These are phyloP conservation scores for Suillia variegata DNA, from an alignment of 2,888 invertebrate species.

Conservation along the genomic window DNA sequence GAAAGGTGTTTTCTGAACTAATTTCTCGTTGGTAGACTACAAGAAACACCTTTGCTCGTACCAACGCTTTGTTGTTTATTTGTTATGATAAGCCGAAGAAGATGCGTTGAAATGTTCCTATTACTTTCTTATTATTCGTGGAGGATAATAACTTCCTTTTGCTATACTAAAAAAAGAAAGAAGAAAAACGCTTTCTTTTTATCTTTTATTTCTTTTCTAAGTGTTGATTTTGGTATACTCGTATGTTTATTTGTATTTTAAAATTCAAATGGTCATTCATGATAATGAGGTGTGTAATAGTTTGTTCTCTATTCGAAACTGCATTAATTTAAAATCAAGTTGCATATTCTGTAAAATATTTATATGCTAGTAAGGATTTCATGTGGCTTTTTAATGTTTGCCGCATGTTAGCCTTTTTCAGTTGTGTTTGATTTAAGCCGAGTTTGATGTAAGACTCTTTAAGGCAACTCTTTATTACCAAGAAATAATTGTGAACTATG, in stretches of 20 bases:
- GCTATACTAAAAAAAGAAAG: neutral
- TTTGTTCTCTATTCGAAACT: no score
- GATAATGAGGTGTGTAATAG: no score
- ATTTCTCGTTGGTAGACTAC: no score
- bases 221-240: neutral
- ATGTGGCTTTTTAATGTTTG: no score
- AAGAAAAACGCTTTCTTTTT: neutral
- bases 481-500: neutral
- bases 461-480: neutral
- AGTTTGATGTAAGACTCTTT: no score
- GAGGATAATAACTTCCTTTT: neutral
- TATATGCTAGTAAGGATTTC: no score
- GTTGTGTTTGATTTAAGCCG: constrained; percentile 49
- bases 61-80: no score
- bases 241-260: neutral
- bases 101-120: constrained; percentile 9
- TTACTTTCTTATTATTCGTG: constrained; percentile 1
- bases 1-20: constrained; percentile 2
- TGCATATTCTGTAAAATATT: no score
- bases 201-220: neutral
- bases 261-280: neutral
- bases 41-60: neutral
- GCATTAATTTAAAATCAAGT: no score
- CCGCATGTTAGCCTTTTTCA: no score
- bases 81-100: no score